Evolutionary conservation across 2,888 invertebrate genomes (phyloP), one percentile per base, ranked within the genome.

Genomic region (Drosophila phalerata): DNA sequence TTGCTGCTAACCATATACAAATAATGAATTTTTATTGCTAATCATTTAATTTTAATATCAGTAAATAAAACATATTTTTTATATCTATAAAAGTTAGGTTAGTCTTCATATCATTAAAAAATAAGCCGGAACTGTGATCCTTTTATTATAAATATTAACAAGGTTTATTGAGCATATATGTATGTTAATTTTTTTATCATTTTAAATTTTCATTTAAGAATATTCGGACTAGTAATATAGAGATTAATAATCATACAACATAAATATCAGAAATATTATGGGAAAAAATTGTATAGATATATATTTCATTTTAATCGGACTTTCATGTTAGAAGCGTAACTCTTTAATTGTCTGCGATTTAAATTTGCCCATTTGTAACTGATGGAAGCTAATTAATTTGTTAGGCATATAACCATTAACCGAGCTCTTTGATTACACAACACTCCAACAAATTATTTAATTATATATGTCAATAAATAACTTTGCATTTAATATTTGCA

Each of bases 391-490:
- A 65, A 84, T 79, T 79, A 76, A 78, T 84, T 80, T 73, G 69
- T 71, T 77, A 61, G 69, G 61, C 22, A 48, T 37, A 38, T 19
- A 40, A 25, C 43, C 58, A 60, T 47, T 62, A 68, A 53, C 45
- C 42, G 48, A 49, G 30, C 64, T 45, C 55, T 64, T 43, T 57
- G 51, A 55, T 60, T 67, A 9, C 53, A 19, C 15, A 45, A 17
- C 80, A 71, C 69, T 73, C 64, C 66, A 68, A 55, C 68, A 77
- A 74, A 73, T 73, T 77, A 65, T 71, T 77, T 66, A 81, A 87
- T 87, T 83, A 83, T 84, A 79, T 67, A 79, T 87, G 71, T 67
- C 77, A 75, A 82, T 77, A 80, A 80, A 79, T 73, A 77, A 77
- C 63, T 69, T 67, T 68, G 40, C 56, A 52, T 51, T 52, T 61